Evolutionary conservation across 1,140 invertebrate species (phyloP), one percentile per base, ranked within the genome.

Genomic region (Scaptomyza montana): DNA sequence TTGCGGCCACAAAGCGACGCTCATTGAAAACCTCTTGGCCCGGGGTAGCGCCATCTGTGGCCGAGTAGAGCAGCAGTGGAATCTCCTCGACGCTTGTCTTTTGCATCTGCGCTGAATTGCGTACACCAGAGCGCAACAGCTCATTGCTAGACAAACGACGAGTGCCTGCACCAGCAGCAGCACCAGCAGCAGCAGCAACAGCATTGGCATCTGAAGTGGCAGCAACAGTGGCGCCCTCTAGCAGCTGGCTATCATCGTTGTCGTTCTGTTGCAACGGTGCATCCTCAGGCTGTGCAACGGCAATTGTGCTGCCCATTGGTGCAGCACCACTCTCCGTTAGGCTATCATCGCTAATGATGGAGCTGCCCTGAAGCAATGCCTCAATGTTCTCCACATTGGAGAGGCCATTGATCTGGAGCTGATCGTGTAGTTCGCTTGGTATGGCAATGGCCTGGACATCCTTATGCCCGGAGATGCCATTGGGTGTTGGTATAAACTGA

Each of bases 401-500:
- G 5, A 91, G 60, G 0, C 90, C 90, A 7, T 78, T 91, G 43
- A 86, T 74, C 68, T 91, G 80, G 4, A 91, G 80, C 69, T 91
- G 90, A 13, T 91, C 79, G 60, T 91, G 90, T 70, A 91, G 64
- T 61, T 90, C 90, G 39, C 64, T 89, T 49, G 90, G 90, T 16
- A 91, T 91, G 67, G 90, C 90, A 10, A 91, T 91, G 5, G 90
- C 90, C 72, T 91, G 90, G 6, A 91, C 90, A 39, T 91, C 90
- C 70, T 89, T 90, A 65, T 91, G 90, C 12, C 90, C 90, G 0
- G 90, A 91, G 30, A 91, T 91, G 62, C 90, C 90, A 9, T 91
- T 91, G 25, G 90, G 90, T 0, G 90, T 91, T 39, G 90, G 90
- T 8, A 91, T 91, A 70, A 91, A 91, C 62, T 91, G 90, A 0